These are phyloP conservation scores for Apogon hyalosoma DNA, from an alignment of 2,797 vertebrate genomes.

Conservation along the genomic window DNA sequence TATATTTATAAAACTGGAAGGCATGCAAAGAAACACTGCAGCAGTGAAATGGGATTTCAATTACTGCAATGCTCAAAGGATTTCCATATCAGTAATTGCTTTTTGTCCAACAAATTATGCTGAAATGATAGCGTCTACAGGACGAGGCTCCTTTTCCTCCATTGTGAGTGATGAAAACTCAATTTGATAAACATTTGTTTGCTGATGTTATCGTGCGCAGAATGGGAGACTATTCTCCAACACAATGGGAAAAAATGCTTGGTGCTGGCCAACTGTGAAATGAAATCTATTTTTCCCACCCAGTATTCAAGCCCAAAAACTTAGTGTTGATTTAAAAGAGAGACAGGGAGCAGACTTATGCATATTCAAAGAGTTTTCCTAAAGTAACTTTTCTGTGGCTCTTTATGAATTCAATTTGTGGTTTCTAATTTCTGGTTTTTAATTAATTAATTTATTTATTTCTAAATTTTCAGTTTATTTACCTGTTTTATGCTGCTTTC, in stretches of 20 bases:
- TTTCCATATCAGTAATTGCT: conserved; percentile 74
- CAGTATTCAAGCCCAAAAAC: conserved; percentile 45
- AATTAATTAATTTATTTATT: too few relatives aligned
- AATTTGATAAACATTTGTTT: conserved; percentile 72
- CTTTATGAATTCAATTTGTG: conserved; percentile 34
- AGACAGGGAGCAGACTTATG: conserved; percentile 52
- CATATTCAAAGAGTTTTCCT: conserved; percentile 45
- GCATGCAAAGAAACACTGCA: conserved; percentile 48
- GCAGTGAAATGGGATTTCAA: conserved; percentile 66
- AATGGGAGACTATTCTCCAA: conserved; percentile 57
- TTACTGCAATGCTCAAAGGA: conserved; percentile 50
- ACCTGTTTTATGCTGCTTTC: conserved; percentile 36
- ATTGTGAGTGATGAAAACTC: conserved; percentile 61
- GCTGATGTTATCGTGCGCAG: conserved; percentile 61
- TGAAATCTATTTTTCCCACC: conserved; percentile 37
- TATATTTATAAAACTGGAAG: conserved; percentile 45
- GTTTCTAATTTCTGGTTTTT: too few relatives aligned
- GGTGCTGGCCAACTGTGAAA: conserved; percentile 56
- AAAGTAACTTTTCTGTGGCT: conserved; percentile 25
- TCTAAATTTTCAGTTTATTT: conserved; percentile 38
- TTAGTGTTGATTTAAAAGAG: conserved; percentile 46
- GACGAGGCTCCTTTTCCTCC: conserved; percentile 22
- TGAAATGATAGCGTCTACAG: conserved; percentile 48
- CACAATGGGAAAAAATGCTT: conserved; percentile 52
- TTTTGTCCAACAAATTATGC: conserved; percentile 50